Base-by-base conservation (phyloP, 2,888 invertebrate species). In the Agrotis puta region DNA sequence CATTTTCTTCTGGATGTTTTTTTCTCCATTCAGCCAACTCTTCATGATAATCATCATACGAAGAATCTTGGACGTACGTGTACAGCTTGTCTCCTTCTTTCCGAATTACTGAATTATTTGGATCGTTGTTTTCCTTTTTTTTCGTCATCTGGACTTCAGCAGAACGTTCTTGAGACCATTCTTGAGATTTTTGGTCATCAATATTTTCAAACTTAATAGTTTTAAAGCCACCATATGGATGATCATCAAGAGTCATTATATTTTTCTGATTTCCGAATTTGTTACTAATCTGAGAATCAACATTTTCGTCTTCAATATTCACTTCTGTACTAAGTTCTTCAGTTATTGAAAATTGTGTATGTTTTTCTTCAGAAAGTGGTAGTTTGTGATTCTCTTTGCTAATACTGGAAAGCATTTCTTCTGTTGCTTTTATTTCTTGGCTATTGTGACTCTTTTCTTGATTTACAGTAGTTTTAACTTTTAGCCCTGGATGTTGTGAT, bases 31-130 rank as follows among this genome's bases (percentile, higher is more conserved):
- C 70, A 39, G 87, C 80, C 43, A 72, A 13, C 7, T 76, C 27
- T 16, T 77, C 76, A n/a, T 88, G 84, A 69, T 90, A 92, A 11
- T 92, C 92, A 0, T 80, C 78, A 22, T 92, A 92, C 43, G 90
- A 91, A 4, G 89, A 67, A 0, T 80, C 83, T 4, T 79, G 78
- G 2, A 84, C 69, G 16, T 80, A 85, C 0, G 84, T 81, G 50
- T 77, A 89, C 0, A 73, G 0, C 45, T 87, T 88, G 6, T 82
- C 70, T 1, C 87, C 87, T 67, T 89, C 89, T 63, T 66, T 69
- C 0, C 90, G 79, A 1, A 70, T 51, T 43, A 50, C 27, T 58
- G 74, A 72, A n/a, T 33, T 58, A 3, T 1, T 9, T 53, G 22
- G 16, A 3, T 5, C 9, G 16, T 16, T 24, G 3, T 18, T 9